Evolutionary conservation across 2,888 invertebrate genomes (phyloP), one percentile per base, ranked within the genome.

Genomic region (Platycnemis pennipes): DNA sequence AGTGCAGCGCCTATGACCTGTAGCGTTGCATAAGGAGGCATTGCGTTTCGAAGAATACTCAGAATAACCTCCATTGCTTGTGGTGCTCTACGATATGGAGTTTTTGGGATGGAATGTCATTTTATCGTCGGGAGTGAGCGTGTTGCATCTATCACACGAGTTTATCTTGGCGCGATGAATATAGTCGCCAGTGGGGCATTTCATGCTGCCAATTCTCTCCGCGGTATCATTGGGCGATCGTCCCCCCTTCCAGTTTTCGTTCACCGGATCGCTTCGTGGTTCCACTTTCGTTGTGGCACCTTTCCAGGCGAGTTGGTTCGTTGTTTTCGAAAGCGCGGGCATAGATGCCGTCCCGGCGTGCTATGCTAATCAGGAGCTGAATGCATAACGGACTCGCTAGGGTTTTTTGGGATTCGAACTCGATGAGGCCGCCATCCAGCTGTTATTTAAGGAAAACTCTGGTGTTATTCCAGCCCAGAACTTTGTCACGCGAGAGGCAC

Each of bases 381-480:
- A 77, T 77, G 77, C 77, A 77, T 77, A 77, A 77, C n/a, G 77
- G 31, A 22, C 77, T 37, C 69, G 31, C 31, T 31, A 37, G 16
- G 77, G 37, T 77, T 77, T 77, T 69, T 77, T 77, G 37, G 37
- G 77, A 77, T 37, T 77, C 77, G 77, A 77, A 77, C 77, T 37
- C 31, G 77, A 77, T 77, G 77, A 77, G 77, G 77, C 37, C 11
- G 8, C 13, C 37, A 77, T 77, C 37, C 31, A 37, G 37, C 77
- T 77, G 77, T 77, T 77, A 77, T 77, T 77, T 77, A 77, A 77
- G 77, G 77, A 77, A 77, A 63, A 77, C 11, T 77, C 77, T 77
- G 77, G 77, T 77, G 77, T 77, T 77, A 77, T 77, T 77, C 11
- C 77, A 77, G 37, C 37, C 77, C 26, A 22, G 77, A 77, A 77